Evolutionary conservation across 1,140 invertebrate species (phyloP).

Genomic region (Drosophila arizonae): DNA sequence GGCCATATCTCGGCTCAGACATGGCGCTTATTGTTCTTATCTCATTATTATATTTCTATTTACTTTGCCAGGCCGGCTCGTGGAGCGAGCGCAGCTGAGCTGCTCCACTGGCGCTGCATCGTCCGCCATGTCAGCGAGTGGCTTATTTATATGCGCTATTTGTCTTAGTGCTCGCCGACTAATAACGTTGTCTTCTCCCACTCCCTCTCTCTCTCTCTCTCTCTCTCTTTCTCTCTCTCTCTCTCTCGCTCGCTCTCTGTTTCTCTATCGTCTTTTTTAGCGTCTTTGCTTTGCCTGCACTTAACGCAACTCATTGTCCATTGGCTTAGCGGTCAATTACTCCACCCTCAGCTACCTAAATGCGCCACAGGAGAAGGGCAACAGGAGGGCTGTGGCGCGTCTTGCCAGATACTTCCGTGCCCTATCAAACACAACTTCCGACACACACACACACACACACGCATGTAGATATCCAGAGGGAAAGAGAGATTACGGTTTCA

Average conservation of each 20-base stretch:
- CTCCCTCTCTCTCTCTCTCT: slow-evolving; percentile 2
- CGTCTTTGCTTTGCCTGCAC: slow-evolving; percentile 41
- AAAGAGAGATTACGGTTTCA: slow-evolving; percentile 32
- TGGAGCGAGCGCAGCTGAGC: not conserved
- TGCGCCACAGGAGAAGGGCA: slow-evolving; percentile 30
- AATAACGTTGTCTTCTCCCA: slow-evolving; percentile 53
- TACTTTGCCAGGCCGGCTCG: slow-evolving; percentile 50
- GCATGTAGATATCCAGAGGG: slow-evolving; percentile 43
- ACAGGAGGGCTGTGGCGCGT: slow-evolving; percentile 28
- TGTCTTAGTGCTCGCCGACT: slow-evolving; percentile 72
- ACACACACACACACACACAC: slow-evolving; percentile 49
- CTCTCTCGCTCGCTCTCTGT: slow-evolving; percentile 6
- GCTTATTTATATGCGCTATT: slow-evolving; percentile 80
- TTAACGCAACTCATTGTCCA: slow-evolving; percentile 52
- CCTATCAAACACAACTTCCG: slow-evolving; percentile 73
- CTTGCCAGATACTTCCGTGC: slow-evolving; percentile 54
- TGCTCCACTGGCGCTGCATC: not conserved
- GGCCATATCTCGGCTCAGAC: slow-evolving; percentile 22
- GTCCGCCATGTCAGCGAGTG: slow-evolving; percentile 30
- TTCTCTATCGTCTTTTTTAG: slow-evolving; percentile 13
- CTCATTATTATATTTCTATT: slow-evolving; percentile 80
- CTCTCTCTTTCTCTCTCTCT: not conserved
- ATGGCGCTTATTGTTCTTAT: slow-evolving; percentile 72
- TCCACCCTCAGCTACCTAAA: not conserved
- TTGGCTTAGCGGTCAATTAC: slow-evolving; percentile 39